These are phyloP conservation scores for Tokudaia tokunoshimensis DNA, from an alignment of 2,797 vertebrate genomes.

Conservation along the genomic window DNA sequence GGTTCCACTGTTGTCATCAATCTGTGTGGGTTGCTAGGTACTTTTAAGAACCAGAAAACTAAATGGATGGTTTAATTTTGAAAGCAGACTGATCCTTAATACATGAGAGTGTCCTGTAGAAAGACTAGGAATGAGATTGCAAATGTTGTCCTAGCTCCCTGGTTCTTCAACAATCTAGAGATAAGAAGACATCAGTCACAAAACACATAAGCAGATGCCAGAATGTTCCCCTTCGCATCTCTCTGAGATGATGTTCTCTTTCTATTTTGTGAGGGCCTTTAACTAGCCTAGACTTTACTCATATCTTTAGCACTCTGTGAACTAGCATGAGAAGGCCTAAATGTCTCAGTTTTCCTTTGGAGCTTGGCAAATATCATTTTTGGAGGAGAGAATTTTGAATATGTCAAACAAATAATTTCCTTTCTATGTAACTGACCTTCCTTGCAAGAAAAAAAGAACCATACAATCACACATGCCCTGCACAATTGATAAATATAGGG, in stretches of 20 bases:
- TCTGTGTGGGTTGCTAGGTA: neutral
- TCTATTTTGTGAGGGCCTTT: neutral
- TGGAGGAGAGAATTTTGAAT: slow-evolving; percentile 36
- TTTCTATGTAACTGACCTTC: slow-evolving; percentile 36
- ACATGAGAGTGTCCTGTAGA: neutral
- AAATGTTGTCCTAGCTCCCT: neutral
- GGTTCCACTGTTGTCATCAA: neutral
- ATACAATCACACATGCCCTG: neutral
- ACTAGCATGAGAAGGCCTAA: neutral
- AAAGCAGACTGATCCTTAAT: neutral
- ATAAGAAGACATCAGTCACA: neutral
- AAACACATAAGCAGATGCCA: neutral
- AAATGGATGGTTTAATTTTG: neutral
- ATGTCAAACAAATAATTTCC: neutral
- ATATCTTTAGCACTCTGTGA: neutral
- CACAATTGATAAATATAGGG: neutral
- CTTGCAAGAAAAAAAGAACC: slow-evolving; percentile 32
- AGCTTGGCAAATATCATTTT: slow-evolving; percentile 49
- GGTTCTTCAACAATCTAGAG: neutral
- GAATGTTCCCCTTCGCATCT: neutral
- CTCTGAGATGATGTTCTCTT: neutral
- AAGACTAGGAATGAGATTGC: neutral
- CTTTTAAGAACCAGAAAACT: neutral
- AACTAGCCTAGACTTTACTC: neutral
- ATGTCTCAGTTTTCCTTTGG: neutral